Evolutionary conservation across 2,113 vertebrate species (phyloP).

Genomic region (Trematomus loennbergii): DNA sequence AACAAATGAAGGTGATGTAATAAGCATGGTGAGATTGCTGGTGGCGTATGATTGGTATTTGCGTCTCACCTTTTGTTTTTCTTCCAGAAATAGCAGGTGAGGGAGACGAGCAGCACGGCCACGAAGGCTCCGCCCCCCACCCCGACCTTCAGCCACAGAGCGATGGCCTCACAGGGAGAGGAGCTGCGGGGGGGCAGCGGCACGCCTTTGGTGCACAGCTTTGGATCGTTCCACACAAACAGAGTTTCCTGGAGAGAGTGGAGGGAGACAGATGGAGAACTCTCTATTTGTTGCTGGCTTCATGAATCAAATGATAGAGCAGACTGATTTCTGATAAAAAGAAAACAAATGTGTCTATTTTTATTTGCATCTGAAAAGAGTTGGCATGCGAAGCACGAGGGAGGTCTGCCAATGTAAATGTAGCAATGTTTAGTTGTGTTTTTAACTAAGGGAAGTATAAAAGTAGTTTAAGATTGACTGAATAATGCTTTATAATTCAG

Average conservation of each 20-base stretch:
- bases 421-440: neutral
- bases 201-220: constrained; percentile 90
- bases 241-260: constrained; percentile 87
- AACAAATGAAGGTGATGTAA: constrained; percentile 9
- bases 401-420: neutral
- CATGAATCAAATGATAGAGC: neutral
- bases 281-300: neutral
- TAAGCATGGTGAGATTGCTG: neutral
- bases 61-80: constrained; percentile 94
- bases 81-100: constrained; percentile 99
- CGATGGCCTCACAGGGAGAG: constrained; percentile 90
- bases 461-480: neutral
- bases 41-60: neutral
- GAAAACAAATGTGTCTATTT: neutral
- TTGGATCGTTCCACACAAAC: constrained; percentile 96
- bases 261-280: neutral
- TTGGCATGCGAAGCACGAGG: neutral
- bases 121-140: constrained; percentile 90
- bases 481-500: too few relatives aligned
- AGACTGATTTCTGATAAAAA: too few relatives aligned
- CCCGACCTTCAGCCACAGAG: constrained; percentile 95
- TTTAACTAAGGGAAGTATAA: neutral
- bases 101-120: constrained; percentile 90
- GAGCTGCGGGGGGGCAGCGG: constrained; percentile 88
- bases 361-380: neutral